Conservation (phyloP, 2,113 vertebrate genomes). For the Daboia siamensis region DNA sequence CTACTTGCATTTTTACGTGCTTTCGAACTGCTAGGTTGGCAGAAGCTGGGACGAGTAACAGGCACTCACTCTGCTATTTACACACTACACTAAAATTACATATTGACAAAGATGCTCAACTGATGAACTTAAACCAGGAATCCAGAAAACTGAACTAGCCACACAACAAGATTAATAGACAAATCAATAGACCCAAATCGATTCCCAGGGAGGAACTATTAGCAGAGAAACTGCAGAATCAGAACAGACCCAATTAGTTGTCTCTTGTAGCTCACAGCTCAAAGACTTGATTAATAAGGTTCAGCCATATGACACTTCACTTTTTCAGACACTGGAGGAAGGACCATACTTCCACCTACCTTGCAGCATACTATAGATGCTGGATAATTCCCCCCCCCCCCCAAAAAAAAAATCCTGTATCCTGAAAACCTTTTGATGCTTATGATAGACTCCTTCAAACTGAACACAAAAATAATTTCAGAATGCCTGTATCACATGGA, state of each 20-base stretch:
- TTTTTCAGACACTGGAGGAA: background rate
- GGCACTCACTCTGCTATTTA: too few relatives aligned
- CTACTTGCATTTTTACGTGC: too few relatives aligned
- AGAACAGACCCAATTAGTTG: background rate
- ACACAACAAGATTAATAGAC: background rate
- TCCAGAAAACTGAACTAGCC: background rate
- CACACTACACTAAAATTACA: too few relatives aligned
- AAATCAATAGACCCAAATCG: background rate
- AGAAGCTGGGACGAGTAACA: too few relatives aligned
- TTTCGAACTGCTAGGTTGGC: too few relatives aligned
- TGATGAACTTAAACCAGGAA: background rate
- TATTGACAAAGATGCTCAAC: background rate
- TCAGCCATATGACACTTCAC: background rate
- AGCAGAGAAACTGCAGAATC: background rate
- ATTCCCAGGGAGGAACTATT: background rate
- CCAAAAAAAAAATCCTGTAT: background rate
- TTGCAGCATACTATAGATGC: background rate
- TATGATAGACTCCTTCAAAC: background rate
- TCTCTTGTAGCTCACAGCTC: background rate
- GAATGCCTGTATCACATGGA: background rate
- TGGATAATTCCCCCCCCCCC: background rate
- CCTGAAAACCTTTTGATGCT: background rate
- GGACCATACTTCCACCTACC: background rate
- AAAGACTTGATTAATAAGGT: background rate
- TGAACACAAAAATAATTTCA: background rate